Evolutionary conservation across 2,888 invertebrate genomes (phyloP).

Genomic region (Monochamus alternatus): DNA sequence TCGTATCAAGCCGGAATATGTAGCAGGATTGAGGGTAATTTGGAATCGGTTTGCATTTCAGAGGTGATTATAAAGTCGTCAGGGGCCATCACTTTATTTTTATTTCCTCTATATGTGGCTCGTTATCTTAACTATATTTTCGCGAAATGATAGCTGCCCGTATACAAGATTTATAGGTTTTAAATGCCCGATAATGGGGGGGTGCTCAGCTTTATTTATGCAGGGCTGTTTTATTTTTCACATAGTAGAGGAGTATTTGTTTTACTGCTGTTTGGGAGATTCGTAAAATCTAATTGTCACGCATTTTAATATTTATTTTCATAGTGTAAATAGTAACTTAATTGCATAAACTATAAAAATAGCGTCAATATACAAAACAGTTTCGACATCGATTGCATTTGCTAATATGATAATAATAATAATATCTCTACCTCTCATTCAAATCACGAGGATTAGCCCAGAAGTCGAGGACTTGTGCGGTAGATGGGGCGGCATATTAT

Average conservation of each 20-base stretch:
- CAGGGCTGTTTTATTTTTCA: not conserved
- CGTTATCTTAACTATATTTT: not conserved
- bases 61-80: constrained; percentile 1
- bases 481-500: no score
- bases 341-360: no score
- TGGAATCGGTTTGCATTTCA: not conserved
- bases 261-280: not conserved
- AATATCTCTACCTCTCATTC: no score
- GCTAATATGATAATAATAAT: no score
- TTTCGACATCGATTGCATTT: no score
- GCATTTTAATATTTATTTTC: no score
- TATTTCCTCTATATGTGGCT: not conserved
- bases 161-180: not conserved
- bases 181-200: not conserved
- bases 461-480: no score
- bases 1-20: constrained; percentile 5
- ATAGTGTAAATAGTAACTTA: no score
- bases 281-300: no score
- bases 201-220: not conserved
- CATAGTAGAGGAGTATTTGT: not conserved
- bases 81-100: not conserved
- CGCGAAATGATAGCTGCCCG: not conserved
- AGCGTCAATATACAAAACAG: no score
- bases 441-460: no score
- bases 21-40: not conserved